Conservation (phyloP, 2,888 invertebrate species). For the Leucoma salicis region DNA sequence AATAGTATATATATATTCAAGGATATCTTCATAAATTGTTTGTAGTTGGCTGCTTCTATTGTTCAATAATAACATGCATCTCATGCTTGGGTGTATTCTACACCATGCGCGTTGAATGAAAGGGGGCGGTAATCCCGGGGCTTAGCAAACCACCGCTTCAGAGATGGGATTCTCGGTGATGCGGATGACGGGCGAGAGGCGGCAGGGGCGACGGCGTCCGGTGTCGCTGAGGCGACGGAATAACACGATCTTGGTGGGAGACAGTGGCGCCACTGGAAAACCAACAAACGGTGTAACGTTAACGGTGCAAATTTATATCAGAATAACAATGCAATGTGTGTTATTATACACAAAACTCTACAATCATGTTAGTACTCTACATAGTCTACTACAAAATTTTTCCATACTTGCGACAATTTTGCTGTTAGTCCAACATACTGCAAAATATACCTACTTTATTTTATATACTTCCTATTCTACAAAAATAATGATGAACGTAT, state of each 20-base stretch:
- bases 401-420: too few species aligned
- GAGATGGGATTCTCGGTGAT: constrained; percentile 91
- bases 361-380: background rate
- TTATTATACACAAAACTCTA: background rate
- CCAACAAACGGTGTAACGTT: too few species aligned
- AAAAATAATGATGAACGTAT: too few species aligned
- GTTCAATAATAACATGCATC: background rate
- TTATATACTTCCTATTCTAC: too few species aligned
- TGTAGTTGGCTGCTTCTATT: background rate
- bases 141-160: constrained; percentile 88
- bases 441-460: too few species aligned
- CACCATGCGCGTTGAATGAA: background rate
- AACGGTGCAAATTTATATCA: too few species aligned
- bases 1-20: background rate
- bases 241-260: constrained; percentile 86
- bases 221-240: constrained; percentile 83
- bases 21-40: constrained; percentile 1
- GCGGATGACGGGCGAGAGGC: constrained; percentile 85
- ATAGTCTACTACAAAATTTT: background rate
- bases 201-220: constrained; percentile 68
- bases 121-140: constrained; percentile 7
- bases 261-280: constrained; percentile 86
- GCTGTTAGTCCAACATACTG: too few species aligned
- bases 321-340: too few species aligned
- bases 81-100: background rate